Evolutionary conservation across 2,113 vertebrate genomes (phyloP).

Genomic region (Corythornis madagascariensis): DNA sequence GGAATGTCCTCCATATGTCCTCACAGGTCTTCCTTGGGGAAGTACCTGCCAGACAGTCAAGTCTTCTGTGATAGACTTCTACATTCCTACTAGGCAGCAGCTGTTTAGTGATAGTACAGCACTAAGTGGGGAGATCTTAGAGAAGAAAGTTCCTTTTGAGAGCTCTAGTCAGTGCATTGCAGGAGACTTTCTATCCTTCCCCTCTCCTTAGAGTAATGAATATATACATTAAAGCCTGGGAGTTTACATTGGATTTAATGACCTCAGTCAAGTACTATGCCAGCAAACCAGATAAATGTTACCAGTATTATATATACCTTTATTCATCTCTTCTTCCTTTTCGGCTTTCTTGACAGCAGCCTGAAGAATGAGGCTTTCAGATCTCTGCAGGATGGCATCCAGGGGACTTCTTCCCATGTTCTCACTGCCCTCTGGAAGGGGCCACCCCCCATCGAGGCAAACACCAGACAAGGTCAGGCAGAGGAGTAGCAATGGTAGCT

Average conservation of each 20-base stretch:
- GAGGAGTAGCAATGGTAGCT: slow-evolving; percentile 75
- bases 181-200: not conserved
- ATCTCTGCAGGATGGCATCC: slow-evolving; percentile 78
- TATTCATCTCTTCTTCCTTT: slow-evolving; percentile 70
- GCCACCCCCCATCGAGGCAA: slow-evolving; percentile 66
- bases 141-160: not conserved
- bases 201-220: not conserved
- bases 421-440: slow-evolving; percentile 62
- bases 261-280: not conserved
- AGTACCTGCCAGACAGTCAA: not conserved
- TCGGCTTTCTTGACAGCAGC: slow-evolving; percentile 79
- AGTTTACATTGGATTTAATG: not conserved
- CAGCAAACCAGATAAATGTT: not conserved
- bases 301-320: slow-evolving; percentile 71
- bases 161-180: not conserved
- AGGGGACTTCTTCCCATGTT: slow-evolving; percentile 60
- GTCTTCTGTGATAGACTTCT: not conserved
- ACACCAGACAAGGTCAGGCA: slow-evolving; percentile 73
- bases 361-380: slow-evolving; percentile 77
- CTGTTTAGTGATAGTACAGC: not conserved
- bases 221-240: not conserved
- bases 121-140: not conserved
- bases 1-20: not conserved
- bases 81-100: not conserved
- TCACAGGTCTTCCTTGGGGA: not conserved